Evolutionary conservation across 2,888 invertebrate species (phyloP).

Genomic region (Xestoiulus laeticollis): DNA sequence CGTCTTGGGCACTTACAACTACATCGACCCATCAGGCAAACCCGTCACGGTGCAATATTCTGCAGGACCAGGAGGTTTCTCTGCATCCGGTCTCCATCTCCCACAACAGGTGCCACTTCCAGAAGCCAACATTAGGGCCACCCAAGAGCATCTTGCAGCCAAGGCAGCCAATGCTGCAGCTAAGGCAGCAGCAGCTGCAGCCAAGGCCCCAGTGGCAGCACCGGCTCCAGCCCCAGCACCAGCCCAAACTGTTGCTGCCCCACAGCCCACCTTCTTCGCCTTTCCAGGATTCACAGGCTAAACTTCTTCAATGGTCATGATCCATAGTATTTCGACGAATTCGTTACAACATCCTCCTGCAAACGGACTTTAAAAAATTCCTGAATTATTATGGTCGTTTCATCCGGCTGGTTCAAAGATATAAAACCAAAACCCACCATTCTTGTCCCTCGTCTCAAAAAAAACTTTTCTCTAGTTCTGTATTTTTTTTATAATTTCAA

Average conservation of each 20-base stretch:
- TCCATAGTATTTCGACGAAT: constrained; percentile 34
- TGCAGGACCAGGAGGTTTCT: constrained; percentile 50
- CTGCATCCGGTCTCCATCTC: constrained; percentile 45
- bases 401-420: constrained; percentile 28
- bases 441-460: constrained; percentile 22
- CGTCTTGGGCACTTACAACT: constrained; percentile 49
- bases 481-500: background rate
- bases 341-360: background rate
- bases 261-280: constrained; percentile 24
- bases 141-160: constrained; percentile 66
- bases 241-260: constrained; percentile 62
- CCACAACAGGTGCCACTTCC: constrained; percentile 51
- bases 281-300: constrained; percentile 33
- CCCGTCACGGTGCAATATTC: constrained; percentile 48
- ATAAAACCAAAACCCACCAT: constrained; percentile 47
- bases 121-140: constrained; percentile 50
- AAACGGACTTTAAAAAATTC: background rate
- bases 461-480: background rate
- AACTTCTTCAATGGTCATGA: background rate
- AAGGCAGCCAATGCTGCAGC: constrained; percentile 75
- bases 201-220: constrained; percentile 66
- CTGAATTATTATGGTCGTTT: constrained; percentile 32
- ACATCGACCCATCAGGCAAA: constrained; percentile 46
- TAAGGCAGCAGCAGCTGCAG: constrained; percentile 80
- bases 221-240: constrained; percentile 80